Evolutionary conservation across 2,113 vertebrate genomes (phyloP).

Genomic region (Microtus montanus): DNA sequence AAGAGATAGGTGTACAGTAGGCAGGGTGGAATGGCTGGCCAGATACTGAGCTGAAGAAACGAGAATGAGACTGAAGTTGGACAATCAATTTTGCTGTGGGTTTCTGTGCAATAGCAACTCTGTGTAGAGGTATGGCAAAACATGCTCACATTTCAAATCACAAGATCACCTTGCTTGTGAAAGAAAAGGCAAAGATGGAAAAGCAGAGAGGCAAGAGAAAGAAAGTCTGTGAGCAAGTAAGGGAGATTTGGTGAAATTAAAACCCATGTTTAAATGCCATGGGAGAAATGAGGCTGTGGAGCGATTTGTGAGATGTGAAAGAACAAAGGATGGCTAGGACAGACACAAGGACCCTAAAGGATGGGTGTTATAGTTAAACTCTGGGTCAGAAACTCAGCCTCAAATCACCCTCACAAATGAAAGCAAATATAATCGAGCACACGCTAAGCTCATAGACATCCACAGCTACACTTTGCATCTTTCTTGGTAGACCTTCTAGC

Average conservation of each 20-base stretch:
- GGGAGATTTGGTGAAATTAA: background rate
- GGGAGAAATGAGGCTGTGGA: background rate
- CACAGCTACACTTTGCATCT: background rate
- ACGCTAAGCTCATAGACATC: background rate
- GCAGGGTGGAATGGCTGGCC: too few species aligned
- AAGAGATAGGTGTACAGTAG: background rate
- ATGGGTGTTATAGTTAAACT: background rate
- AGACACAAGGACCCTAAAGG: background rate
- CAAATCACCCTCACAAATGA: conserved; percentile 48
- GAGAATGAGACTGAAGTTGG: too few species aligned
- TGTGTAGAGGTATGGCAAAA: too few species aligned
- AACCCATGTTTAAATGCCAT: background rate
- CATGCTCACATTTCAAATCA: background rate
- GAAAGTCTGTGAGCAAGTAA: background rate
- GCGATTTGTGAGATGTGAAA: background rate
- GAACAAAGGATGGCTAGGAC: background rate
- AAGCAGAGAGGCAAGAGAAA: background rate
- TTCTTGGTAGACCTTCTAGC: conserved; percentile 32
- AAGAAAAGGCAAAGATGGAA: background rate
- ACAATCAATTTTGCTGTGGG: background rate
- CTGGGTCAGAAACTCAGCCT: conserved; percentile 30
- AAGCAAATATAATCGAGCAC: conserved; percentile 59
- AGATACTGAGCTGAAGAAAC: background rate
- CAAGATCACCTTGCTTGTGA: background rate
- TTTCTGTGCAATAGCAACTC: background rate